phyloP scores from a whole-genome alignment of 2,888 invertebrate species.

The Dastarcus helophoroides region DNA sequence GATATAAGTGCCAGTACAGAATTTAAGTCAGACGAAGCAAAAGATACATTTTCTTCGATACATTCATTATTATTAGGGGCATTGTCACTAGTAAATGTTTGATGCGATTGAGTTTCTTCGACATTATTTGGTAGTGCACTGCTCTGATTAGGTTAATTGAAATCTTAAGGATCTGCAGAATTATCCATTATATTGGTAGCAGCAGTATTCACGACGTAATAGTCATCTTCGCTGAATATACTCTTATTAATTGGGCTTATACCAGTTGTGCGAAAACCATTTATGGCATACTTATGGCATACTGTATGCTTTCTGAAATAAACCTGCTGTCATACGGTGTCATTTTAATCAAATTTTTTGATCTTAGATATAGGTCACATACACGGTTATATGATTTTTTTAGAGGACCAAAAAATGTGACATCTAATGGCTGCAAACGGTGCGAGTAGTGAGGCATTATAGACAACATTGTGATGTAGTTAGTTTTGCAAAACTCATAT shows the following conservation, averaged over 20 bases:
- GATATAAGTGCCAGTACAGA: too few relatives aligned
- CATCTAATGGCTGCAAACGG: conserved; percentile 26
- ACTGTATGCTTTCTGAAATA: conserved; percentile 21
- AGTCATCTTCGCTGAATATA: conserved; percentile 2
- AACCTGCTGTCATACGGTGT: conserved; percentile 20
- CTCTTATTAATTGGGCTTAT: conserved; percentile 2
- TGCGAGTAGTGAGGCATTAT: conserved; percentile 28
- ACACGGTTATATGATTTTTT: conserved; percentile 23
- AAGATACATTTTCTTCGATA: too few relatives aligned
- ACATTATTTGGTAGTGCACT: too few relatives aligned
- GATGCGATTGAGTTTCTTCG: too few relatives aligned
- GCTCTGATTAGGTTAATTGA: too few relatives aligned
- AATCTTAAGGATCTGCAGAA: too few relatives aligned
- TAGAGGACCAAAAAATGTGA: conserved; percentile 23
- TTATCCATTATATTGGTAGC: too few relatives aligned
- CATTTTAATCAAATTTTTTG: conserved; percentile 21
- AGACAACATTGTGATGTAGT: conserved; percentile 26
- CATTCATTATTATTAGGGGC: too few relatives aligned
- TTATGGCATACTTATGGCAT: background rate
- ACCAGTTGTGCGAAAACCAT: conserved; percentile 3
- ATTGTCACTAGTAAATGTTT: too few relatives aligned
- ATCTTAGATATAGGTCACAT: conserved; percentile 18
- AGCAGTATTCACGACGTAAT: too few relatives aligned
- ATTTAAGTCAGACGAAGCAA: too few relatives aligned
- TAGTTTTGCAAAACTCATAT: conserved; percentile 23